Base-by-base conservation (phyloP, 2,888 invertebrate genomes). In the Orchesellides sinensis region DNA sequence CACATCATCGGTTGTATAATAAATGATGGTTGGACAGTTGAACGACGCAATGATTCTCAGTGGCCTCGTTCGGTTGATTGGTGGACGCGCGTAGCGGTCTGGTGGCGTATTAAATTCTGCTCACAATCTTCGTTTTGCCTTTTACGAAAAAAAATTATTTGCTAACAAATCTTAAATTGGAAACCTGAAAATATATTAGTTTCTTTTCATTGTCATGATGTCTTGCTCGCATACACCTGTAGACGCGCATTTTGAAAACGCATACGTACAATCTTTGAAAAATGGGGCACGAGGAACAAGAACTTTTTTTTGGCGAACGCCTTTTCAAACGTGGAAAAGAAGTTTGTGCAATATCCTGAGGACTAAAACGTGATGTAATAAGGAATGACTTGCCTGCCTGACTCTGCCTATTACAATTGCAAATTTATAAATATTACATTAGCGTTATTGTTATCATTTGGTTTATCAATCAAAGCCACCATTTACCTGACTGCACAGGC, bases 361-460 rank as follows among this genome's bases (percentile, higher is more conserved):
- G 69, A 69, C 32, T 1, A 63, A 78, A 69, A 69, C 77, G 77
- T 78, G 77, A 78, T 69, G 77, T 61, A 78, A 78, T 23, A 10
- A 56, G n/a, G n/a, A 17, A 1, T 49, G 49, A n/a, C n/a, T n/a
- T n/a, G n/a, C n/a, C n/a, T n/a, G n/a, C n/a, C n/a, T n/a, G n/a
- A n/a, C n/a, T n/a, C n/a, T n/a, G n/a, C n/a, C n/a, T n/a, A n/a
- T n/a, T n/a, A n/a, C n/a, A n/a, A n/a, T n/a, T n/a, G n/a, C n/a
- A n/a, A n/a, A n/a, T n/a, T n/a, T n/a, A n/a, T n/a, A n/a, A n/a
- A n/a, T n/a, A n/a, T n/a, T n/a, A n/a, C n/a, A n/a, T n/a, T n/a
- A n/a, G n/a, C n/a, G n/a, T n/a, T n/a, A n/a, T n/a, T n/a, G n/a
- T n/a, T n/a, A n/a, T n/a, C n/a, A n/a, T n/a, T n/a, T n/a, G n/a